These are phyloP conservation scores for Apodemia zela DNA, from an alignment of 2,888 invertebrate genomes.

Conservation along the genomic window DNA sequence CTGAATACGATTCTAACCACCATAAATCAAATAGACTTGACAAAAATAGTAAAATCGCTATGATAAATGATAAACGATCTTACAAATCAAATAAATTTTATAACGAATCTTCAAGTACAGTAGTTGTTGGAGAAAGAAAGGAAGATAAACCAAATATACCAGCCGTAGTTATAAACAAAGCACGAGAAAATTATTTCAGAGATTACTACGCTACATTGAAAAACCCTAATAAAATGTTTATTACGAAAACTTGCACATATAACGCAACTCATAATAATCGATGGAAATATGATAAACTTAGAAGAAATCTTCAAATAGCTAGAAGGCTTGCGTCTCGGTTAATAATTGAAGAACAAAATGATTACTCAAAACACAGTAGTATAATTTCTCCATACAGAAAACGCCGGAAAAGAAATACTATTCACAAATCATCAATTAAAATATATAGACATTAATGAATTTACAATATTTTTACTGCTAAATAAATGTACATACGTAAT, in stretches of 20 bases:
- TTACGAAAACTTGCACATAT: not conserved
- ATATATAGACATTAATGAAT: not conserved
- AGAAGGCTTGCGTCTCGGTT: conserved; percentile 49
- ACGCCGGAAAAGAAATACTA: conserved; percentile 11
- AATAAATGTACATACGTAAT: not conserved
- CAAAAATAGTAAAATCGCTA: conserved; percentile 28
- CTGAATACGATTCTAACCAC: conserved; percentile 42
- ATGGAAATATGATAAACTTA: conserved; percentile 20
- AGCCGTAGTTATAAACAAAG: conserved; percentile 47
- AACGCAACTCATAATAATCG: not conserved
- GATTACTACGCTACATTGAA: conserved; percentile 43
- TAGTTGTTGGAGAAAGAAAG: conserved; percentile 39
- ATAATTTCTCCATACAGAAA: conserved; percentile 19
- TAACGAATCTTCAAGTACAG: conserved; percentile 30
- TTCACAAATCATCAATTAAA: not conserved
- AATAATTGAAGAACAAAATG: conserved; percentile 32
- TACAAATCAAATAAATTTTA: conserved; percentile 16
- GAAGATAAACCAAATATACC: conserved; percentile 39
- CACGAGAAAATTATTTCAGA: conserved; percentile 58
- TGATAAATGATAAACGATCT: conserved; percentile 32
- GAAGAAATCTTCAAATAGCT: conserved; percentile 45
- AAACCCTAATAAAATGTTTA: conserved; percentile 30
- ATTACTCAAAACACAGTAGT: conserved; percentile 11
- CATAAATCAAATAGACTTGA: conserved; percentile 24
- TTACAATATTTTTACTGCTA: not conserved